Base-by-base conservation (phyloP, 2,797 vertebrate species). In the Ciconia nigra region DNA sequence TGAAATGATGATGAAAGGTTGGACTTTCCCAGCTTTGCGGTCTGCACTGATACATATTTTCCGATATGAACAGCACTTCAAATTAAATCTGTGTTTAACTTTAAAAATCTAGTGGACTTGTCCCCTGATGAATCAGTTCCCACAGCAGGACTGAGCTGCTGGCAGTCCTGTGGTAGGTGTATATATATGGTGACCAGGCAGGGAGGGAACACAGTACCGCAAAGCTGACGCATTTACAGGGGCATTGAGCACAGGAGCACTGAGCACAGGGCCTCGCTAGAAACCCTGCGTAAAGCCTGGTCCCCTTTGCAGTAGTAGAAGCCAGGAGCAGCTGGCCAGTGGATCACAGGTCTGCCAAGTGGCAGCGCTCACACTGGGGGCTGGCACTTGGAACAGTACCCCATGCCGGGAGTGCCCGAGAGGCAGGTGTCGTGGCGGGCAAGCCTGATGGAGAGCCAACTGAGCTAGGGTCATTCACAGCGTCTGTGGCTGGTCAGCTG, bases 281-380 rank as follows among this genome's bases (percentile, higher is more conserved):
- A 71, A 87, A 33, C 46, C 35, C 41, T 29, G 20, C 12, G 15
- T 35, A 8, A 71, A 29, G 39, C 12, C 21, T 15, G 31, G 28
- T 26, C 35, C 41, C 19, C 66, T 61, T 16, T 71, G 69, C 1
- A 5, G 9, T 3, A 19, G 58, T 20, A 15, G 11, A 17, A 15
- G 31, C 44, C 49, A 13, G 62, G 51, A 83, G 62, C 67, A 80
- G 73, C 78, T 74, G 83, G 61, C n/a, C 49, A 47, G 66, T 22
- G 55, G 55, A 14, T 73, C 22, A 2, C 67, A 13, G 52, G 66
- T 33, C 26, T 87, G 83, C 19, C 66, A 42, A 47, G 67, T 19
- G 62, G 78, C 83, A 78, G 59, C 1, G 4, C 24, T 54, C 35
- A 5, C 0, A 1, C 33, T 1, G 0, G 54, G 25, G 15, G 47